phyloP scores from a whole-genome alignment of 2,888 invertebrate species.

The Macaria liturata region DNA sequence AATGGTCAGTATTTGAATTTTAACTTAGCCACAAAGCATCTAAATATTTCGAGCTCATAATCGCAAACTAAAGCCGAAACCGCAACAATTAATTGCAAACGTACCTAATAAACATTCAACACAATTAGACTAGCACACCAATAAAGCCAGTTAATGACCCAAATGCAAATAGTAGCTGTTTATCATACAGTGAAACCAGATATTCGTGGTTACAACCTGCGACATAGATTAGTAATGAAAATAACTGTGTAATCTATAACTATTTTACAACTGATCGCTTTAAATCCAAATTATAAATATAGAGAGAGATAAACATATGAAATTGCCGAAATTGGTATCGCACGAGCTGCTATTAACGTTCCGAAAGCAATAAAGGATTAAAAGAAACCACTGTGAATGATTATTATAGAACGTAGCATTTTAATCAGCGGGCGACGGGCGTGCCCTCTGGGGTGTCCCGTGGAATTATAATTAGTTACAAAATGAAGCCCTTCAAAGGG shows the following conservation, averaged over 20 bases:
- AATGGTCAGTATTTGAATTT: too few relatives aligned
- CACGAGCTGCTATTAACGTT: too few relatives aligned
- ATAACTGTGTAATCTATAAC: too few relatives aligned
- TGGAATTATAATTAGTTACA: slow-evolving; percentile 61
- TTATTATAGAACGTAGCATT: slow-evolving; percentile 30
- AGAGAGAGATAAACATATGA: too few relatives aligned
- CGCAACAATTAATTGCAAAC: slow-evolving; percentile 13
- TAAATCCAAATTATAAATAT: too few relatives aligned
- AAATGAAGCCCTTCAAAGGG: slow-evolving; percentile 45
- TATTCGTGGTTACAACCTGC: slow-evolving; percentile 3
- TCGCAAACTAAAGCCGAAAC: slow-evolving; percentile 5
- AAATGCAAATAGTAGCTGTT: slow-evolving; percentile 13
- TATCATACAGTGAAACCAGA: slow-evolving; percentile 9
- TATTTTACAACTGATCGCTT: too few relatives aligned
- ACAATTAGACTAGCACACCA: slow-evolving; percentile 8
- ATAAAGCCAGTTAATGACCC: slow-evolving; percentile 16
- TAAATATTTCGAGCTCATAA: slow-evolving; percentile 4
- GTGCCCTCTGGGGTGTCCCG: slow-evolving; percentile 42
- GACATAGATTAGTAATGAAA: too few relatives aligned
- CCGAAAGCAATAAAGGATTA: too few relatives aligned
- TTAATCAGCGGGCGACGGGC: slow-evolving; percentile 54
- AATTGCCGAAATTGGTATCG: too few relatives aligned
- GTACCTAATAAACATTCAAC: slow-evolving; percentile 8
- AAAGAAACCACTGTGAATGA: background rate
- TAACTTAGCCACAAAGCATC: too few relatives aligned